Conservation (phyloP, 1,140 invertebrate genomes). For the Calliphora vicina region DNA sequence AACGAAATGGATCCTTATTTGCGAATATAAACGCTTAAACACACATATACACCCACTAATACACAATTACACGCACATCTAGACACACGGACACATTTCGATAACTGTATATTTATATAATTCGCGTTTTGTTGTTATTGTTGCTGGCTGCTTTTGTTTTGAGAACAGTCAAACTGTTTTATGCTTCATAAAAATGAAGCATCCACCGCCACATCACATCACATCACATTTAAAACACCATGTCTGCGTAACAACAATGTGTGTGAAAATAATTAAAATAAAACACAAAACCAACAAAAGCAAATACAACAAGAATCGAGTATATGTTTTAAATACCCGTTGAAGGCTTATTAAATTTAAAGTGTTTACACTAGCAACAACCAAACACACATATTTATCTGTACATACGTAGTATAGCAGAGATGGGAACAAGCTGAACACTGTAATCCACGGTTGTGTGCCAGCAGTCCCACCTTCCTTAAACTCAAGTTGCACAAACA, state of each 20-base stretch:
- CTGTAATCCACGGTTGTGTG: conserved; percentile 30
- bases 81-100: neutral
- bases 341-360: conserved; percentile 29
- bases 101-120: neutral
- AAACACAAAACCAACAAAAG: neutral
- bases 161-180: neutral
- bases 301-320: neutral
- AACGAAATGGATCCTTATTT: neutral
- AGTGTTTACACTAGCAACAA: conserved; percentile 13
- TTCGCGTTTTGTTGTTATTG: neutral
- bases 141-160: too few relatives aligned
- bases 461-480: neutral
- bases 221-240: neutral
- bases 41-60: neutral
- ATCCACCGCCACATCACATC: neutral
- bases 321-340: neutral
- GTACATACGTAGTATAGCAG: neutral
- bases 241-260: neutral
- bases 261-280: neutral
- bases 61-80: neutral
- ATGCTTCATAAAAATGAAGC: conserved; percentile 17
- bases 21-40: neutral
- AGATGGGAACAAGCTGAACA: neutral
- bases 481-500: neutral
- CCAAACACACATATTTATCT: neutral